Conservation (phyloP, 2,888 invertebrate species). For the Atethmia centrago region DNA sequence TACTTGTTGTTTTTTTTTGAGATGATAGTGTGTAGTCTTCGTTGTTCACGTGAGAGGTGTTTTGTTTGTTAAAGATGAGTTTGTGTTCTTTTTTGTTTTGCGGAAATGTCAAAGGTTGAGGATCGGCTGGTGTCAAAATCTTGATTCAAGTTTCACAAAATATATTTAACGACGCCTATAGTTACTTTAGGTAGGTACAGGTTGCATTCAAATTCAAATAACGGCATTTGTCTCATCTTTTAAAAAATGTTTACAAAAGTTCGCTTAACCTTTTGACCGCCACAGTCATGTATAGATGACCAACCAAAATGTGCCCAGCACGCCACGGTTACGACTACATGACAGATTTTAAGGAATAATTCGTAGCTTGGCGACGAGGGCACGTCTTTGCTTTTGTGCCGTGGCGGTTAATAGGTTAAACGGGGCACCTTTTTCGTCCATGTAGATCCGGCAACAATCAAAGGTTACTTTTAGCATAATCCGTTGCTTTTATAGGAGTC, state of each 20-base stretch:
- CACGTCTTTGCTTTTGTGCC: no score
- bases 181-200: background rate
- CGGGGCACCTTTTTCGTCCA: background rate
- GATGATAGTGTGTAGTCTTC: constrained; percentile 54
- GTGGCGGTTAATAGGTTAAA: no score
- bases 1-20: constrained; percentile 36
- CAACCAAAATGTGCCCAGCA: no score
- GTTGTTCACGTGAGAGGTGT: constrained; percentile 40
- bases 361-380: no score
- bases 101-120: background rate
- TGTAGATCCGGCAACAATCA: no score
- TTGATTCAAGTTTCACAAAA: background rate
- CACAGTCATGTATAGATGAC: no score
- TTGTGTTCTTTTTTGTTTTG: background rate
- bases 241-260: background rate
- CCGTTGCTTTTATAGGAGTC: background rate
- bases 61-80: background rate
- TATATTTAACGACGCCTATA: background rate
- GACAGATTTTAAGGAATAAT: no score
- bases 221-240: background rate
- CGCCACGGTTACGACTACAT: no score
- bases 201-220: background rate
- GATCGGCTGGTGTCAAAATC: background rate
- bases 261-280: no score
- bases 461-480: background rate